These are phyloP conservation scores for Cosmorhoe ocellata DNA, from an alignment of 2,888 invertebrate genomes.

Conservation along the genomic window DNA sequence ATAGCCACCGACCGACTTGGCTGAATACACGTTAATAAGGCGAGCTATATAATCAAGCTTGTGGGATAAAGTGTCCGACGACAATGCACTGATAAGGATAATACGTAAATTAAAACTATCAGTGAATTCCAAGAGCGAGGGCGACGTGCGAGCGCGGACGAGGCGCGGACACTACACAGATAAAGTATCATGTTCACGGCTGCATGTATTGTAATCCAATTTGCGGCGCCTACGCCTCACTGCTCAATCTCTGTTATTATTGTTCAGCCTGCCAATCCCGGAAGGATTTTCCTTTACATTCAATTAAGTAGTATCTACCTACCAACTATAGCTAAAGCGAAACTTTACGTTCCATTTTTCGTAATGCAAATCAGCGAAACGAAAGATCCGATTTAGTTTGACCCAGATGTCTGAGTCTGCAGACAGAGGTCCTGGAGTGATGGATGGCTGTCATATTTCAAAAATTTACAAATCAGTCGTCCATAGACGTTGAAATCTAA, in stretches of 20 bases:
- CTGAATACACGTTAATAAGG: too few relatives aligned
- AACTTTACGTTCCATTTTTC: too few relatives aligned
- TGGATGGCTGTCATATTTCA: constrained; percentile 1
- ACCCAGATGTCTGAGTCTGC: neutral
- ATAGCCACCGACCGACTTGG: neutral
- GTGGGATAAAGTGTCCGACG: too few relatives aligned
- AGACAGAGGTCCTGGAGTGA: neutral
- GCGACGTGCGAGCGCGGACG: constrained; percentile 19
- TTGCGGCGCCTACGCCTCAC: constrained; percentile 12
- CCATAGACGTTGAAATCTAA: too few relatives aligned
- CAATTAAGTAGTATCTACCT: too few relatives aligned
- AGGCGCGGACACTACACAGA: constrained; percentile 11
- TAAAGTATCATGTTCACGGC: neutral
- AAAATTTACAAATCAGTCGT: neutral
- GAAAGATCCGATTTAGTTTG: constrained; percentile 3
- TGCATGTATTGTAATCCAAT: constrained; percentile 30
- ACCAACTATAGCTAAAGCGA: too few relatives aligned
- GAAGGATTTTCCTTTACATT: too few relatives aligned
- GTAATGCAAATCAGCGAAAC: constrained; percentile 10
- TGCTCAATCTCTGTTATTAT: constrained; percentile 13
- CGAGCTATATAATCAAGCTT: too few relatives aligned
- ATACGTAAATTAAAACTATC: too few relatives aligned
- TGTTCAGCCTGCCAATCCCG: too few relatives aligned
- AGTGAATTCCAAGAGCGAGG: too few relatives aligned
- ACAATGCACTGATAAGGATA: too few relatives aligned